Percentiles rank a stretch among this genome's conserved stretches.
phyloP scores from a whole-genome alignment of 2,113 vertebrate species.

The Cochlearius cochlearius region DNA sequence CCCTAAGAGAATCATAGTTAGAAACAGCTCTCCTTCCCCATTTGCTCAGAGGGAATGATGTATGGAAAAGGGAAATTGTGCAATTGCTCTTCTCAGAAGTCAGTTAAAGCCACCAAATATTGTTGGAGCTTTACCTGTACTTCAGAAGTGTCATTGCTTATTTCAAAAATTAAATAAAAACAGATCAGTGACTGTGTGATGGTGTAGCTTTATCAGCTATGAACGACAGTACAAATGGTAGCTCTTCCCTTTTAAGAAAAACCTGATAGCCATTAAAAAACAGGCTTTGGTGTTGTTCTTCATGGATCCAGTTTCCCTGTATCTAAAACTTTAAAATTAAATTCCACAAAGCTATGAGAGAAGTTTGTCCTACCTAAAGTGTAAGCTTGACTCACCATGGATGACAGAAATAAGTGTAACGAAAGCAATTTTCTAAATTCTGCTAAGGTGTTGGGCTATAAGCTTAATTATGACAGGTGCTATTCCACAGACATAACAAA shows the following conservation, averaged over 20 bases:
- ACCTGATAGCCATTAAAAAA: neutral
- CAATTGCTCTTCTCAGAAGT: neutral
- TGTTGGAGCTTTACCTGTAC: neutral
- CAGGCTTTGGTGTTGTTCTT: neutral
- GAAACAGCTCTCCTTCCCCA: neutral
- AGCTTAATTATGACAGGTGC: neutral
- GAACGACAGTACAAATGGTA: neutral
- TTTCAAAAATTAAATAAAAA: neutral
- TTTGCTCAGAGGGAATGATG: neutral
- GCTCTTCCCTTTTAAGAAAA: neutral
- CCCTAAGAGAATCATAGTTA: neutral
- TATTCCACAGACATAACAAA: neutral
- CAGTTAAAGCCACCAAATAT: neutral
- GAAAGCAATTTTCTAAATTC: conserved; percentile 1
- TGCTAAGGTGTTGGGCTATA: neutral
- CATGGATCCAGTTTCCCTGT: neutral
- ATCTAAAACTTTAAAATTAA: neutral
- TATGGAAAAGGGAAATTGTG: neutral
- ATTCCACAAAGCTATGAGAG: neutral
- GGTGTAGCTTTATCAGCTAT: neutral
- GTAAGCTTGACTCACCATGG: neutral
- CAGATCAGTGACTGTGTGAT: neutral
- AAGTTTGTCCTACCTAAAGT: neutral
- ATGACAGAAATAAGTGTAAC: neutral
- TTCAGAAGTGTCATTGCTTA: neutral